Evolutionary conservation across 1,140 invertebrate species (phyloP), one percentile per base, ranked within the genome.

Genomic region (Vollenhovia emeryi): DNA sequence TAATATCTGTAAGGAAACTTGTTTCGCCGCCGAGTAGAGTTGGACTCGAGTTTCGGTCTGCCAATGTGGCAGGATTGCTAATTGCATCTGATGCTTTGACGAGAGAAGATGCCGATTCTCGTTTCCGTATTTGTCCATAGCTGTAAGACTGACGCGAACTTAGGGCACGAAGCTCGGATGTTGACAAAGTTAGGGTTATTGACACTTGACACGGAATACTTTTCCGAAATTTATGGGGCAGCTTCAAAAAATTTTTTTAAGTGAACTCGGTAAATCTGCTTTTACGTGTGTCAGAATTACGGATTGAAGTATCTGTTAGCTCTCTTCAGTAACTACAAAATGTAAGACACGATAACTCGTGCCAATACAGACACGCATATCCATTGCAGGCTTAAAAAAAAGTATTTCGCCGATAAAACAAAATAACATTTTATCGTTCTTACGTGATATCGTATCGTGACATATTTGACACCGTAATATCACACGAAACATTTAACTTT

Each of bases 1-100:
- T 82, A 82, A 82, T 82, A 82, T 82, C 78, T 69, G 68, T 82
- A 69, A 82, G 68, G 78, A 73, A 82, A 73, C 78, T 73, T 73
- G 78, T 82, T 82, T 82, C 78, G 50, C 78, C 66, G 27, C 62
- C 48, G 62, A 79, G 60, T 57, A 68, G 78, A 82, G 78, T 82
- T 82, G 66, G 50, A 45, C 36, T 36, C 27, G 78, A 73, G 78
- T 82, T 79, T 73, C 78, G 50, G 30, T 43, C 50, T 43, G 50
- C 66, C 66, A 57, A 59, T 82, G 52, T 50, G 66, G 50, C 50
- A 40, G 66, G 66, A 82, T 73, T 57, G 66, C 78, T 82, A 82
- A 82, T 82, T 82, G 78, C 78, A 73, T 82, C 78, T 73, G 78
- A 73, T 82, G 68, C 66, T 82, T 82, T 73, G 50, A 73, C 66